Base-by-base conservation (phyloP, 1,140 invertebrate species). In the Diploscapter pachys region DNA sequence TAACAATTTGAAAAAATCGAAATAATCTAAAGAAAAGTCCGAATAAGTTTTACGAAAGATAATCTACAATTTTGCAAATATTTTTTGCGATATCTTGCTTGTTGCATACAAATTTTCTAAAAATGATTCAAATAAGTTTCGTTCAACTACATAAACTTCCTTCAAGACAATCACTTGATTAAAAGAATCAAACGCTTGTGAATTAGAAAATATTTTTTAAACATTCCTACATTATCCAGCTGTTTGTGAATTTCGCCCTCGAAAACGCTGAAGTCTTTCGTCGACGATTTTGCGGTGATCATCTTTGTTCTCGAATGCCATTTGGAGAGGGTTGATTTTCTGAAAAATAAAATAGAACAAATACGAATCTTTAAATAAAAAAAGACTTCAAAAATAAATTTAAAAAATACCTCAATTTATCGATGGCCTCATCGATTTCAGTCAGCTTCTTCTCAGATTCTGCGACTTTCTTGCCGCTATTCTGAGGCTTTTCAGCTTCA, bases 251-350 rank as follows among this genome's bases (percentile, higher is more conserved):
- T 62, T 2, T 53, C 50, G 50, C 62, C 66, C 31, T 68, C 79
- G 54, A 79, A 72, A 5, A 65, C 72, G 13, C 62, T 65, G 13
- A 80, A 80, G 51, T 80, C 75, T 53, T 80, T 79, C 51, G 64
- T 78, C 11, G 66, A 54, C 48, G 76, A 69, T 63, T 81, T 81
- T 8, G 63, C 3, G 53, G 53, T 66, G 3, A 66, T 63, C 9
- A 80, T 61, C 6, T 67, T 48, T 4, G 79, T 80, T 50, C 79
- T 64, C 13, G 80, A 78, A 65, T 80, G 73, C 79, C 79, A 80
- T 48, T 80, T 80, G 49, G 57, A 64, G 9, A 80, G 65, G 11
- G 74, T 78, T 4, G 66, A 49, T 9, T 78, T 76, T 50, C 77
- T 76, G 63, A 77, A 76, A 74, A 51, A n/a, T 13, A 51, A 50